Percentiles rank a stretch among this genome's conserved stretches.
Conservation (phyloP, 2,888 invertebrate genomes). For the Eupsilia transversa region DNA sequence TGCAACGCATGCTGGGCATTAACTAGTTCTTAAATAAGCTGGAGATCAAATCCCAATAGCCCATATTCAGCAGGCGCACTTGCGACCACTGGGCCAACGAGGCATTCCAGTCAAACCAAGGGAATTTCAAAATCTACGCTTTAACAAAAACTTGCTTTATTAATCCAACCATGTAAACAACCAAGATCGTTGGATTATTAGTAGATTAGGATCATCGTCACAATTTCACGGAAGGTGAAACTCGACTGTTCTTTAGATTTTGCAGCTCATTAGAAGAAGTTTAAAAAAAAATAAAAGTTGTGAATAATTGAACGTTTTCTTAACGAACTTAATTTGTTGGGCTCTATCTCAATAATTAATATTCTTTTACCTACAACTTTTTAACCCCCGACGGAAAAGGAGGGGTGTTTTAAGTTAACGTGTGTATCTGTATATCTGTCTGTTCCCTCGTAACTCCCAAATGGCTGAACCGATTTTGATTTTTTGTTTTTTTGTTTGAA, state of each 20-base stretch:
- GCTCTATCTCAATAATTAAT: not conserved
- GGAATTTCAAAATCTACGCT: not conserved
- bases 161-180: not conserved
- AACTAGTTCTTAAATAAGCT: too few relatives aligned
- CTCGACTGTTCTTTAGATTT: not conserved
- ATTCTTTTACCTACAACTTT: not conserved
- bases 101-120: not conserved
- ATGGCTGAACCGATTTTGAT: too few relatives aligned
- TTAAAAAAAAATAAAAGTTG: too few relatives aligned
- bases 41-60: too few relatives aligned
- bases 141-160: not conserved
- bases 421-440: too few relatives aligned
- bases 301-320: not conserved
- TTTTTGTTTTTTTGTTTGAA: too few relatives aligned
- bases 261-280: not conserved
- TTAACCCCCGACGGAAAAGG: too few relatives aligned
- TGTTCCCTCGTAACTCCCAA: too few relatives aligned
- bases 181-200: not conserved
- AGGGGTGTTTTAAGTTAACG: too few relatives aligned
- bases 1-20: too few relatives aligned
- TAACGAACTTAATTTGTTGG: not conserved
- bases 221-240: conserved; percentile 2
- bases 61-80: too few relatives aligned
- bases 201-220: not conserved
- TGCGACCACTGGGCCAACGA: too few relatives aligned